Percentiles rank a stretch among this genome's conserved stretches.
Evolutionary conservation across 2,888 invertebrate species (phyloP).

Genomic region (Chirona hameri): DNA sequence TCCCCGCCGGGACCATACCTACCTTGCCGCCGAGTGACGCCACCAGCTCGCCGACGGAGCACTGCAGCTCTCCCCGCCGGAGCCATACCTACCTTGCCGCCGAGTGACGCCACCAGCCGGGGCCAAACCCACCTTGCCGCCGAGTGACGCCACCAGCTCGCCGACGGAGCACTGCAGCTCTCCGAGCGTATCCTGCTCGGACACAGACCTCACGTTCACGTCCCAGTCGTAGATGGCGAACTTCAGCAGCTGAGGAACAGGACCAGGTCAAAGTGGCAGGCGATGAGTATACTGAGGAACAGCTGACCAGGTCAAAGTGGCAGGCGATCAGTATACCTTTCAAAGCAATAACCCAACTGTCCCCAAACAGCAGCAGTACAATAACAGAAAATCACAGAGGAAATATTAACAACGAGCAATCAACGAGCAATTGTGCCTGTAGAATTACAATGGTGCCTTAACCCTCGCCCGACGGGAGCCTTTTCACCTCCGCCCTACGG

Average conservation of each 20-base stretch:
- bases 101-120: slow-evolving; percentile 46
- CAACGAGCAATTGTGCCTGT: too few species aligned
- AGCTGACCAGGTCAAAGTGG: too few species aligned
- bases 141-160: slow-evolving; percentile 49
- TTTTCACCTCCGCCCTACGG: too few species aligned
- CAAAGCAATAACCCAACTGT: too few species aligned
- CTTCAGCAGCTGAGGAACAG: slow-evolving; percentile 45
- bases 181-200: slow-evolving; percentile 54
- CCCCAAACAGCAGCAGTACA: too few species aligned
- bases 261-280: too few species aligned
- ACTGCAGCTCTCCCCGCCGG: slow-evolving; percentile 52
- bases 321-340: too few species aligned
- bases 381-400: too few species aligned
- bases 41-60: slow-evolving; percentile 55
- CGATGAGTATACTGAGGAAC: slow-evolving; percentile 25
- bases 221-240: slow-evolving; percentile 53
- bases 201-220: slow-evolving; percentile 43
- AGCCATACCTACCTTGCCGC: too few species aligned
- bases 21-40: slow-evolving; percentile 33
- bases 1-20: slow-evolving; percentile 45
- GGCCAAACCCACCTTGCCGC: slow-evolving; percentile 39
- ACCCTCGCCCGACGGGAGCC: too few species aligned
- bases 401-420: too few species aligned
- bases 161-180: slow-evolving; percentile 54
- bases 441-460: too few species aligned